These are phyloP conservation scores for Dolomedes plantarius DNA, from an alignment of 2,888 invertebrate species.

Conservation along the genomic window DNA sequence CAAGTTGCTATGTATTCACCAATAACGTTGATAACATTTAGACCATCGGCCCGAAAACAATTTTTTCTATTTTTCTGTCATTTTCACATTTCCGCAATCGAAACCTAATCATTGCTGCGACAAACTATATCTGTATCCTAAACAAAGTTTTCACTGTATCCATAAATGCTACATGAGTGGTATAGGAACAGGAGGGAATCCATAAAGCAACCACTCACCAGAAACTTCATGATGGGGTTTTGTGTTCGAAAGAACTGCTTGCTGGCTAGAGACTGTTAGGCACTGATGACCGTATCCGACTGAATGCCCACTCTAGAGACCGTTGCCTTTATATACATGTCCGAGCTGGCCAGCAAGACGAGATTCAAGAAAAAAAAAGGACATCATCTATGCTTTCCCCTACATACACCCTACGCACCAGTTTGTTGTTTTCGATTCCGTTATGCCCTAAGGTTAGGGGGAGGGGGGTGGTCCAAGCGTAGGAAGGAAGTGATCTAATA, in stretches of 20 bases:
- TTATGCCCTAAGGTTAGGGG: constrained; percentile 27
- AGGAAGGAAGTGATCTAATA: constrained; percentile 60
- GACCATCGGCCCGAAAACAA: too few relatives aligned
- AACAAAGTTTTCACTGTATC: too few relatives aligned
- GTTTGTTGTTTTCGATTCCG: constrained; percentile 13
- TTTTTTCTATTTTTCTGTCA: too few relatives aligned
- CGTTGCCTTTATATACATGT: constrained; percentile 17
- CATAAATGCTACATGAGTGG: too few relatives aligned
- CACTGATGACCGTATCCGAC: not conserved
- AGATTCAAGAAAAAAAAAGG: constrained; percentile 15
- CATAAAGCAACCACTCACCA: constrained; percentile 21
- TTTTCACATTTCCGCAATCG: too few relatives aligned
- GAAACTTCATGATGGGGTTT: constrained; percentile 22
- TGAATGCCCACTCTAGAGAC: not conserved
- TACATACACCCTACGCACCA: constrained; percentile 42
- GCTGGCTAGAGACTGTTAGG: too few relatives aligned
- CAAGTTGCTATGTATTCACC: too few relatives aligned
- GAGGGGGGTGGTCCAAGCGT: constrained; percentile 12
- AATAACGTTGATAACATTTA: too few relatives aligned
- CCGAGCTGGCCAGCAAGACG: not conserved
- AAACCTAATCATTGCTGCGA: too few relatives aligned
- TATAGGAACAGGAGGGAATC: not conserved
- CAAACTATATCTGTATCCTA: too few relatives aligned
- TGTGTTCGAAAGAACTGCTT: not conserved
- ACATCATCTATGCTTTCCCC: not conserved